These are phyloP conservation scores for Apolygus lucorum DNA, from an alignment of 1,140 invertebrate genomes.

Conservation along the genomic window DNA sequence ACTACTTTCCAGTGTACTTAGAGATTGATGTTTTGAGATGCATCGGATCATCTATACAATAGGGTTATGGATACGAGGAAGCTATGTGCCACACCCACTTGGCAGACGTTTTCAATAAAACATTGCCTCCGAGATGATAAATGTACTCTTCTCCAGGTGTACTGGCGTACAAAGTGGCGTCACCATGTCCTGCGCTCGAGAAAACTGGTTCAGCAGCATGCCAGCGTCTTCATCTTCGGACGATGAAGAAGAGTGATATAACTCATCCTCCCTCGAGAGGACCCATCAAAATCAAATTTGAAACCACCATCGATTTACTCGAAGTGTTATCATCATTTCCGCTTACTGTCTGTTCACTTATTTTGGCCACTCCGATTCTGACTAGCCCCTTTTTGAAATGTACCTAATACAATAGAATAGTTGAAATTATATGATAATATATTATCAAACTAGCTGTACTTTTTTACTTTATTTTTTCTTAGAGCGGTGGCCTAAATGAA, in stretches of 20 bases:
- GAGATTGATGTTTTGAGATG: too few relatives aligned
- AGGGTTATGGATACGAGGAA: too few relatives aligned
- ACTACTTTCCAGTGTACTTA: too few relatives aligned
- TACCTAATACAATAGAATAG: neutral
- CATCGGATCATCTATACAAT: too few relatives aligned
- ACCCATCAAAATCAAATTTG: neutral
- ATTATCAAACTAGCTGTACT: neutral
- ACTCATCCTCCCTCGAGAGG: neutral
- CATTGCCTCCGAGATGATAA: too few relatives aligned
- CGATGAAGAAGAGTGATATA: slow-evolving; percentile 37
- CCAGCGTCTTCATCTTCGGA: slow-evolving; percentile 48
- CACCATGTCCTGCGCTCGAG: slow-evolving; percentile 43
- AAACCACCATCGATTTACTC: too few relatives aligned
- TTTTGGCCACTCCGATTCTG: neutral
- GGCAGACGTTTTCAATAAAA: too few relatives aligned
- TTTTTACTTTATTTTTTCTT: neutral
- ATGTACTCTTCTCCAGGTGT: slow-evolving; percentile 21
- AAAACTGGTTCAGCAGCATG: slow-evolving; percentile 56
- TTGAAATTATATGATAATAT: too few relatives aligned
- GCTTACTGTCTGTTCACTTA: neutral
- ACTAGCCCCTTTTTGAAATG: neutral
- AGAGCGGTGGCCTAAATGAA: too few relatives aligned
- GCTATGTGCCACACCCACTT: too few relatives aligned
- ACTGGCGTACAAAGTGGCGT: slow-evolving; percentile 22
- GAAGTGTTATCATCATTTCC: too few relatives aligned